Evolutionary conservation across 2,888 invertebrate species (phyloP).

Genomic region (Drosophila pseudotalamancana): DNA sequence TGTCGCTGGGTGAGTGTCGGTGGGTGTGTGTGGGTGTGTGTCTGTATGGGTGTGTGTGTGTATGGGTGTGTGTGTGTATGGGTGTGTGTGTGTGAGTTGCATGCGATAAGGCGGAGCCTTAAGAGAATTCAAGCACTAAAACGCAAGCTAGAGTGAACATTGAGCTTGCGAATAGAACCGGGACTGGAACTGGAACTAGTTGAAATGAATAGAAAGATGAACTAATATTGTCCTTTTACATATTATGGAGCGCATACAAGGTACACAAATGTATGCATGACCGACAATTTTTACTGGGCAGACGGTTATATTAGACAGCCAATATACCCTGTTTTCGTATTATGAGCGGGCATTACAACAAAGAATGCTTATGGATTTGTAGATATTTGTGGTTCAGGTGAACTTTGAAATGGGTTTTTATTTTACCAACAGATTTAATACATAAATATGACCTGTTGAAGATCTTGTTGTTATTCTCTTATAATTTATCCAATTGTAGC

Average conservation of each 20-base stretch:
- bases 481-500: not conserved
- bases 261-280: too few species aligned
- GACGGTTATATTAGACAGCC: too few species aligned
- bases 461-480: not conserved
- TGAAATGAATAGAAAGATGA: not conserved
- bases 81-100: conserved; percentile 19
- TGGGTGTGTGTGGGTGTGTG: not conserved
- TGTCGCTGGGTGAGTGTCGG: conserved; percentile 4
- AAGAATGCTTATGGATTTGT: too few species aligned
- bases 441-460: not conserved
- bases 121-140: not conserved
- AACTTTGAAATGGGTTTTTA: too few species aligned
- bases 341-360: too few species aligned
- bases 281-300: too few species aligned
- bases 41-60: conserved; percentile 1
- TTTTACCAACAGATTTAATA: too few species aligned
- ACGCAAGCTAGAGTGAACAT: not conserved
- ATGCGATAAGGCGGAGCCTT: conserved; percentile 10
- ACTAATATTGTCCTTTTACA: too few species aligned
- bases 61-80: conserved; percentile 2
- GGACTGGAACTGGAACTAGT: not conserved
- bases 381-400: too few species aligned
- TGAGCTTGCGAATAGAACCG: not conserved
- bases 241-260: too few species aligned
- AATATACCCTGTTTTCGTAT: too few species aligned